Percentiles rank a stretch among this genome's conserved stretches.
These are phyloP conservation scores for Acanthosepion lycidas DNA, from an alignment of 2,888 invertebrate species.

Conservation along the genomic window DNA sequence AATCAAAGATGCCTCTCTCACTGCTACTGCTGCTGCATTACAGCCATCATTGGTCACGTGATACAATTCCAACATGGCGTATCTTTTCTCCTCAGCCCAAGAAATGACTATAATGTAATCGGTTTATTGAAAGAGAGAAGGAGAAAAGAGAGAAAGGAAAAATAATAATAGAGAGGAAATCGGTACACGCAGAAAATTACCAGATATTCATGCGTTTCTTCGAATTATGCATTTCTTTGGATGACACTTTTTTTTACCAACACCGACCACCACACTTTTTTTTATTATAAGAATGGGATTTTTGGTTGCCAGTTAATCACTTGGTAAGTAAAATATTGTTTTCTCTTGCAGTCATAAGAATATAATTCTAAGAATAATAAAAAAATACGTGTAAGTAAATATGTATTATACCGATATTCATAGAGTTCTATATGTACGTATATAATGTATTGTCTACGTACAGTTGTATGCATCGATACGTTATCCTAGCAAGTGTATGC, in stretches of 20 bases:
- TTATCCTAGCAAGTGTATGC: not conserved
- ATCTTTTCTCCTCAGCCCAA: conserved; percentile 37
- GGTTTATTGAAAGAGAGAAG: not conserved
- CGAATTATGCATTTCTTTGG: not conserved
- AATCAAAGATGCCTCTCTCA: not conserved
- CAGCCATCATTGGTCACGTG: not conserved
- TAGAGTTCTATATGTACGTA: too few relatives aligned
- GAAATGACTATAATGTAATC: conserved; percentile 15
- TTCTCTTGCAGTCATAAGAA: not conserved
- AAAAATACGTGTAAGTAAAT: not conserved
- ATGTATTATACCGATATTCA: too few relatives aligned
- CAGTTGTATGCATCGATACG: too few relatives aligned
- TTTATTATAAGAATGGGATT: conserved; percentile 42
- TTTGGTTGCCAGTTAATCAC: conserved; percentile 25
- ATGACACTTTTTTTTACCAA: not conserved
- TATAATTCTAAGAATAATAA: not conserved
- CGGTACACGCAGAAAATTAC: not conserved
- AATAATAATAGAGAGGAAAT: not conserved
- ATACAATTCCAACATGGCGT: conserved; percentile 47
- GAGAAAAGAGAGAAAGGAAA: not conserved
- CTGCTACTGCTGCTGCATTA: not conserved
- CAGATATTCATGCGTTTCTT: not conserved
- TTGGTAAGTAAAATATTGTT: not conserved
- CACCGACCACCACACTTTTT: too few relatives aligned
- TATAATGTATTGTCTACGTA: too few relatives aligned